Evolutionary conservation across 2,113 vertebrate species (phyloP).

Genomic region (Sarotherodon lohbergeri): DNA sequence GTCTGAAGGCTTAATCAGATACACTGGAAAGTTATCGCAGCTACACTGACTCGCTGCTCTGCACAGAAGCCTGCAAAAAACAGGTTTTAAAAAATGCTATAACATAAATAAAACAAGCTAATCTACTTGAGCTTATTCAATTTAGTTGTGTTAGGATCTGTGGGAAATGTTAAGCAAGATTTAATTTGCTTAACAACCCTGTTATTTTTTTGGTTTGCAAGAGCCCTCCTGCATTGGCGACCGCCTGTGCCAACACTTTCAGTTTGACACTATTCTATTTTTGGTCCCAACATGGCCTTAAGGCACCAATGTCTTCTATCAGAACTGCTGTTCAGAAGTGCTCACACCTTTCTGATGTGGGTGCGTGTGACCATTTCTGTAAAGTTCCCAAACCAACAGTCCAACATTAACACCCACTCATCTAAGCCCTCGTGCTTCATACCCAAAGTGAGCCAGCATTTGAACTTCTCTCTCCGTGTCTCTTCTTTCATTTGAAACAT

Average conservation of each 20-base stretch:
- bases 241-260: neutral
- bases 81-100: neutral
- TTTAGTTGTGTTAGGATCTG: neutral
- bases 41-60: neutral
- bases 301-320: neutral
- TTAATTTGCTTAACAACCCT: neutral
- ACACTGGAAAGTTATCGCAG: neutral
- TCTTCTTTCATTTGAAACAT: neutral
- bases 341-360: neutral
- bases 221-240: neutral
- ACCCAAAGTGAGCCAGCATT: neutral
- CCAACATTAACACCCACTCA: neutral
- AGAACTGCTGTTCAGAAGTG: neutral
- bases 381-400: neutral
- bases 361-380: neutral
- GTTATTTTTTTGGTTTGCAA: neutral
- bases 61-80: neutral
- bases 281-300: neutral
- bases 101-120: neutral
- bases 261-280: neutral
- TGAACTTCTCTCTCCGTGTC: rapidly evolving
- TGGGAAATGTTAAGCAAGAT: neutral
- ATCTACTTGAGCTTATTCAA: neutral
- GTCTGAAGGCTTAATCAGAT: neutral
- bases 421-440: neutral